These are phyloP conservation scores for Scyliorhinus canicula DNA, from an alignment of 2,797 vertebrate genomes.

Conservation along the genomic window DNA sequence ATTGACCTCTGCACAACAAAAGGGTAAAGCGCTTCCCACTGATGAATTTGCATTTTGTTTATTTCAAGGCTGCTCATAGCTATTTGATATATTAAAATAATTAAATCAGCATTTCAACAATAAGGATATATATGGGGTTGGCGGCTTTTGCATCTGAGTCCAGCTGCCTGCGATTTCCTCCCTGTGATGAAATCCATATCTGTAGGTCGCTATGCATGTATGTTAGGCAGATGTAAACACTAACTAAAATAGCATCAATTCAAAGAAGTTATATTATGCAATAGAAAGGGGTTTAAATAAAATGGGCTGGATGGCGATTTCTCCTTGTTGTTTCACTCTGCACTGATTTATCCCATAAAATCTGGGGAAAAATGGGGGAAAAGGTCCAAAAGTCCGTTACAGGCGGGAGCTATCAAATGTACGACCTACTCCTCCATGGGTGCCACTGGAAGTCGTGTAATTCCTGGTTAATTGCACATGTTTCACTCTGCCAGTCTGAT, in stretches of 20 bases:
- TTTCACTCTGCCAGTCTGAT: conserved; percentile 10
- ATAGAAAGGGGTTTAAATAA: not conserved
- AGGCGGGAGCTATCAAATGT: too few species aligned
- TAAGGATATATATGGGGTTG: not conserved
- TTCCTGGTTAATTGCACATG: too few species aligned
- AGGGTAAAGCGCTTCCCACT: not conserved
- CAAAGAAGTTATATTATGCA: not conserved
- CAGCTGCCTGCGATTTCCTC: not conserved
- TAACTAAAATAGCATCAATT: not conserved
- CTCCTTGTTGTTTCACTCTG: too few species aligned
- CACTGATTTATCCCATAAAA: too few species aligned
- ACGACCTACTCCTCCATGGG: too few species aligned
- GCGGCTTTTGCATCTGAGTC: not conserved
- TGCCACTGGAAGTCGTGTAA: too few species aligned
- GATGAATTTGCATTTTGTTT: not conserved
- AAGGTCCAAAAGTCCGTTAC: too few species aligned
- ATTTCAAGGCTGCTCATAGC: not conserved
- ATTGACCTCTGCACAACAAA: not conserved
- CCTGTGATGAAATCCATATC: conserved; percentile 17
- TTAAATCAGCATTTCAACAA: not conserved
- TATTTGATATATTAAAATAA: not conserved
- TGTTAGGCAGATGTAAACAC: not conserved
- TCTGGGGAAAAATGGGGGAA: too few species aligned
- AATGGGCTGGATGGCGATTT: too few species aligned
- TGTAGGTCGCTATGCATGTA: not conserved